These are phyloP conservation scores for Ophion ellenae DNA, from an alignment of 2,888 invertebrate genomes.

Conservation along the genomic window DNA sequence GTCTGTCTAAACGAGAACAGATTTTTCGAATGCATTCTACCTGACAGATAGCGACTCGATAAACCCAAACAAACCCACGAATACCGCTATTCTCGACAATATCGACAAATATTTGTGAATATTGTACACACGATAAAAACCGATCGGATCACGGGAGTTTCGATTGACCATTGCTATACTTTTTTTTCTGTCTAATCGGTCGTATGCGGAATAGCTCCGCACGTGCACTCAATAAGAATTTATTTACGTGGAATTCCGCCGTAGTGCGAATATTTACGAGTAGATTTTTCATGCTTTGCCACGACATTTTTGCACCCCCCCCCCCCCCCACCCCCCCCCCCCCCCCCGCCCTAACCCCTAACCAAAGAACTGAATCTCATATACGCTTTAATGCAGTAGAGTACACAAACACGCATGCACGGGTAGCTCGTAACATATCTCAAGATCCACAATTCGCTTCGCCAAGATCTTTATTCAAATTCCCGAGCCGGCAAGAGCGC, in stretches of 20 bases:
- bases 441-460: conserved; percentile 50
- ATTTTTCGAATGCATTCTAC: no score
- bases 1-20: no score
- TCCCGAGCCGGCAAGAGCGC: conserved; percentile 27
- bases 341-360: background rate
- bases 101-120: no score
- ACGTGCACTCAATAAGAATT: background rate
- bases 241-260: background rate
- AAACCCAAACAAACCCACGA: no score
- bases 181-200: no score
- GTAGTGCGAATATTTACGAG: background rate
- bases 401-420: conserved; percentile 14
- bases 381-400: conserved; percentile 24
- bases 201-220: background rate
- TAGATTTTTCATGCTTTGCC: background rate
- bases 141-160: no score
- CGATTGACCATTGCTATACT: no score
- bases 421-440: conserved; percentile 44
- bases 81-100: no score
- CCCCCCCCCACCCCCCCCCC: background rate
- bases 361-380: background rate
- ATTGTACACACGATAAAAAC: no score
- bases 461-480: conserved; percentile 64
- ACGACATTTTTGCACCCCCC: background rate
- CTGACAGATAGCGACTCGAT: no score